These are phyloP conservation scores for Orius insidiosus DNA, from an alignment of 1,140 invertebrate genomes.

Conservation along the genomic window DNA sequence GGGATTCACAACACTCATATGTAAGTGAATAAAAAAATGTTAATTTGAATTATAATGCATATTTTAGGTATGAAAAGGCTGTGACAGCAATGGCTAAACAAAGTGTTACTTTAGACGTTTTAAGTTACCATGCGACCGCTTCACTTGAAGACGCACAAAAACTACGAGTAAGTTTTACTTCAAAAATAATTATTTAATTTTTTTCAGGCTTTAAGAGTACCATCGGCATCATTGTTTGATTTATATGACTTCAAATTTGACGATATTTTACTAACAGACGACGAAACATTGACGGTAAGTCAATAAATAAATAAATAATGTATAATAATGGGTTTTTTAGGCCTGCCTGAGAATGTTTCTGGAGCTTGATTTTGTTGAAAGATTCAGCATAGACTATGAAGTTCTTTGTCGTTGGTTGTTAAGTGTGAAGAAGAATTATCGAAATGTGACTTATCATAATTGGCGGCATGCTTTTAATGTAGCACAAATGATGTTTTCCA, in stretches of 20 bases:
- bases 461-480: constrained; percentile 52
- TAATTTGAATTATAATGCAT: too few species aligned
- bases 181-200: constrained; percentile 8
- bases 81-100: constrained; percentile 57
- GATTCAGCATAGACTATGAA: constrained; percentile 35
- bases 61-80: constrained; percentile 67
- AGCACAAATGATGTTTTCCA: constrained; percentile 45
- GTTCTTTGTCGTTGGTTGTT: constrained; percentile 37
- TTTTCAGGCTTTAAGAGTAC: constrained; percentile 45
- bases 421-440: constrained; percentile 49
- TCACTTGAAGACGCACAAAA: constrained; percentile 70
- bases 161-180: constrained; percentile 47
- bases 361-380: constrained; percentile 35
- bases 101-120: constrained; percentile 62
- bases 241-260: constrained; percentile 79
- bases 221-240: constrained; percentile 62
- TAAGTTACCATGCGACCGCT: constrained; percentile 90
- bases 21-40: constrained; percentile 31
- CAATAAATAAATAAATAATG: constrained; percentile 2
- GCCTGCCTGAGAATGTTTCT: constrained; percentile 59
- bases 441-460: constrained; percentile 50
- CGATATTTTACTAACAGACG: constrained; percentile 67
- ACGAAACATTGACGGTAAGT: constrained; percentile 59
- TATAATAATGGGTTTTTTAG: constrained; percentile 24
- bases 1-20: constrained; percentile 49